Evolutionary conservation across 2,797 vertebrate genomes (phyloP).

Genomic region (Hyperoplus lanceolatus): DNA sequence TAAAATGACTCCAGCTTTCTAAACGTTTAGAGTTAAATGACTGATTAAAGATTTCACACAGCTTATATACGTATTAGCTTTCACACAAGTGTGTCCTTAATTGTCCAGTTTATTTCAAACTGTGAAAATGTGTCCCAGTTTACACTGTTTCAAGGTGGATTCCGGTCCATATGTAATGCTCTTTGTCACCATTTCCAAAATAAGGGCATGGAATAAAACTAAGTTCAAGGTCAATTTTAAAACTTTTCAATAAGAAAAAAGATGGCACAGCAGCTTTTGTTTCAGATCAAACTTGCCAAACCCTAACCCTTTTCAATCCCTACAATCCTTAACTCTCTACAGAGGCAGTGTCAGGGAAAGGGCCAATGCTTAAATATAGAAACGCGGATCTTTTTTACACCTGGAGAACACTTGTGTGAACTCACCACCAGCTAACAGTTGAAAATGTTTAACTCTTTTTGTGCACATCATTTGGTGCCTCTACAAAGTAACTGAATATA

Average conservation of each 20-base stretch:
- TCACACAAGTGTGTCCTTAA: slow-evolving; percentile 7
- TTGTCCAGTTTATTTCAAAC: slow-evolving; percentile 36
- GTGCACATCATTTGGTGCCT: background rate
- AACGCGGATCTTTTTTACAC: background rate
- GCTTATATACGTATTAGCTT: background rate
- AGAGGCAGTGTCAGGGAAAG: background rate
- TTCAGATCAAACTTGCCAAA: slow-evolving; percentile 7
- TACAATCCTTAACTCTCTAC: background rate
- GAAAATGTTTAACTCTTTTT: background rate
- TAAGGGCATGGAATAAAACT: background rate
- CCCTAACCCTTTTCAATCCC: background rate
- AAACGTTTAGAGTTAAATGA: slow-evolving; percentile 55
- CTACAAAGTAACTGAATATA: background rate
- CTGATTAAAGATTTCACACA: slow-evolving; percentile 21
- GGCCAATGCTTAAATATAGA: slow-evolving; percentile 19
- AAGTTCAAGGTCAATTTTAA: slow-evolving; percentile 14
- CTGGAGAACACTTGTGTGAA: background rate
- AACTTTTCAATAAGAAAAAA: slow-evolving; percentile 15
- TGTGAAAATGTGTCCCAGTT: background rate
- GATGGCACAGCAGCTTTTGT: slow-evolving; percentile 20
- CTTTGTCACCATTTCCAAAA: slow-evolving; percentile 17
- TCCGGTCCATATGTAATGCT: background rate
- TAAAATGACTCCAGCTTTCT: slow-evolving; percentile 59
- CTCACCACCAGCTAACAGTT: background rate
- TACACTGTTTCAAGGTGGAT: background rate